Base-by-base conservation (phyloP, 2,113 vertebrate species). In the Dipodomys spectabilis region DNA sequence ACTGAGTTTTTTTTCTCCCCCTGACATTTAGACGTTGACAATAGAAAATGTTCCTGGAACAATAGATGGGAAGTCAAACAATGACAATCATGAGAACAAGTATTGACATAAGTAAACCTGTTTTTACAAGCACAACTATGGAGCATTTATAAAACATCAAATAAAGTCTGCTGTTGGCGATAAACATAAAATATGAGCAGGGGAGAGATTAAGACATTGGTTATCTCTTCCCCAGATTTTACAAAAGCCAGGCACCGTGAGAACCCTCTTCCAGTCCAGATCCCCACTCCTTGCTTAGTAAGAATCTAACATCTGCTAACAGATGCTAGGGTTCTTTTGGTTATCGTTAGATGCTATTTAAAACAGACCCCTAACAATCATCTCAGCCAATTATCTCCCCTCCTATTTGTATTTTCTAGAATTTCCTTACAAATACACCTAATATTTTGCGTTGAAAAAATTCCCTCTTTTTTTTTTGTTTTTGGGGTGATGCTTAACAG, bases 41-140 rank as follows among this genome's bases (percentile, higher is more conserved):
- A 53, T 75, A 87, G 62, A 86, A 96, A 86, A 71, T 28, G 0
- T 72, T 75, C 57, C 7, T 82, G 80, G 44, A 90, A 87, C 62
- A 93, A 95, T 11, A 88, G 82, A 88, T 30, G 79, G 87, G 88
- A 91, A 64, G 64, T 81, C 67, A 95, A 60, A 78, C 89, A 97
- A 71, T 57, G 84, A 75, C 62, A 87, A 35, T 84, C 80, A 64
- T 13, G 4, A 4, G 44, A 95, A 80, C 44, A 88, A 1, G 4
- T 30, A 65, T 12, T 75, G 72, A 28, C 72, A 32, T 80, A 60
- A 92, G 86, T 87, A 69, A 92, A 92, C 62, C 77, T 82, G n/a
- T 53, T 95, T 64, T 90, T 90, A 86, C 23, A 75, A 79, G 68
- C 68, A 82, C 71, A 88, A 91, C 69, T 88, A 73, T 67, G 71